A percentile compares a stretch with the other conserved stretches of the same genome.
These are phyloP conservation scores for Apogon talboti DNA, from an alignment of 2,797 vertebrate species.

Conservation along the genomic window DNA sequence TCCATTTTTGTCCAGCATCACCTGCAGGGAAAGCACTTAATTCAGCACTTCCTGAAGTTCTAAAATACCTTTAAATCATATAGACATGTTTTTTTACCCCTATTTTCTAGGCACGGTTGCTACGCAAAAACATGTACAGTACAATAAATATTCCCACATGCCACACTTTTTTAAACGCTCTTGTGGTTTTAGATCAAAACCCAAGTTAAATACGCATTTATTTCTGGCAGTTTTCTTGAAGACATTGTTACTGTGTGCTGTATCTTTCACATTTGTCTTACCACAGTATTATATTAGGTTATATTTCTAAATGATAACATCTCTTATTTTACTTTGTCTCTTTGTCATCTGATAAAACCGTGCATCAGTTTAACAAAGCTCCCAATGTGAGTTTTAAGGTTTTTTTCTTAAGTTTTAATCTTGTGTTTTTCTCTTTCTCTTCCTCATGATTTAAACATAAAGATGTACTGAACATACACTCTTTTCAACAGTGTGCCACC, in stretches of 20 bases:
- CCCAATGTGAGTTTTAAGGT: not conserved
- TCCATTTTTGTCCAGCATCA: not conserved
- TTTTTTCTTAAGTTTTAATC: not conserved
- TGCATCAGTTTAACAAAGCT: not conserved
- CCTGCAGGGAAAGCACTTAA: not conserved
- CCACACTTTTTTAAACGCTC: conserved; percentile 10
- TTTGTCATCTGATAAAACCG: conserved; percentile 5
- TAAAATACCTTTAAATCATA: conserved; percentile 25
- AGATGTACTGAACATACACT: conserved; percentile 36
- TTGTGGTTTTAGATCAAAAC: conserved; percentile 34
- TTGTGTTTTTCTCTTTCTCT: not conserved
- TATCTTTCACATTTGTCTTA: conserved; percentile 7
- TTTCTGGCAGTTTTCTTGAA: conserved; percentile 2
- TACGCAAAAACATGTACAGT: conserved; percentile 21
- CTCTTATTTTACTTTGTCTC: not conserved
- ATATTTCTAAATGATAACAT: not conserved
- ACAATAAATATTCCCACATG: conserved; percentile 23
- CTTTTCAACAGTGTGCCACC: conserved; percentile 35
- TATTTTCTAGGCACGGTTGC: conserved; percentile 27
- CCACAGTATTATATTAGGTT: conserved; percentile 1
- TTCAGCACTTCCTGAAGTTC: no score
- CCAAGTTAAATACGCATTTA: conserved; percentile 28
- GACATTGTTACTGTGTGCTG: not conserved
- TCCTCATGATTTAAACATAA: conserved; percentile 15
- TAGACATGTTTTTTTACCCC: not conserved